phyloP scores from a whole-genome alignment of 2,888 invertebrate species.

The Chymomyza procnemis region DNA sequence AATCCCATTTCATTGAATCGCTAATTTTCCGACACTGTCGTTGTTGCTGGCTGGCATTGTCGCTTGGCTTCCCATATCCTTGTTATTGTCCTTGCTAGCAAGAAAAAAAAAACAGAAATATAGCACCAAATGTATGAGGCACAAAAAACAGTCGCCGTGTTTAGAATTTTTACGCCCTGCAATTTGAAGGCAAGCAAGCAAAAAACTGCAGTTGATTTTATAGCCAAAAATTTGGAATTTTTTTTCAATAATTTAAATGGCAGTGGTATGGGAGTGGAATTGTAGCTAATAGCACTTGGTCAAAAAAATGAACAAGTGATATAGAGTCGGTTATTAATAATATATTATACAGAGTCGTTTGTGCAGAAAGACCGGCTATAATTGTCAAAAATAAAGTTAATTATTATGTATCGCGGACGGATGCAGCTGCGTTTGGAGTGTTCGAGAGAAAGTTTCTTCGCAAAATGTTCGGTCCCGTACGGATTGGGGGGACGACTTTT shows the following conservation, averaged over 20 bases:
- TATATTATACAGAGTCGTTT: too few relatives aligned
- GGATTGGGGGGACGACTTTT: too few relatives aligned
- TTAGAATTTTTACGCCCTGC: constrained; percentile 20
- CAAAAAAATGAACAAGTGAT: background rate
- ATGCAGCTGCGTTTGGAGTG: too few relatives aligned
- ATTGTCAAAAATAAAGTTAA: too few relatives aligned
- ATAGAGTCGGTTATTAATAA: too few relatives aligned
- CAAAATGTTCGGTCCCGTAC: too few relatives aligned
- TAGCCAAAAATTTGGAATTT: background rate
- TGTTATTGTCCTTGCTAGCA: constrained; percentile 19
- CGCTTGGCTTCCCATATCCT: constrained; percentile 15
- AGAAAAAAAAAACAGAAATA: too few relatives aligned
- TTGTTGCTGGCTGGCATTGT: constrained; percentile 33
- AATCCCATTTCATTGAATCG: constrained; percentile 76
- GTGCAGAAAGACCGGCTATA: too few relatives aligned
- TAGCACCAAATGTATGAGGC: constrained; percentile 1
- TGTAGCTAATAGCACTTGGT: background rate
- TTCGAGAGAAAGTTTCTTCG: too few relatives aligned
- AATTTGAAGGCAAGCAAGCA: constrained; percentile 33
- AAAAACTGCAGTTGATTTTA: background rate
- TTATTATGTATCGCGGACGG: too few relatives aligned
- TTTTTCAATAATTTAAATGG: background rate
- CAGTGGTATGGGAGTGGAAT: background rate
- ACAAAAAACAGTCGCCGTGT: constrained; percentile 8
- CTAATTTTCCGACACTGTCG: constrained; percentile 69